Base-by-base conservation (phyloP, 2,888 invertebrate species). In the Macaria notata region DNA sequence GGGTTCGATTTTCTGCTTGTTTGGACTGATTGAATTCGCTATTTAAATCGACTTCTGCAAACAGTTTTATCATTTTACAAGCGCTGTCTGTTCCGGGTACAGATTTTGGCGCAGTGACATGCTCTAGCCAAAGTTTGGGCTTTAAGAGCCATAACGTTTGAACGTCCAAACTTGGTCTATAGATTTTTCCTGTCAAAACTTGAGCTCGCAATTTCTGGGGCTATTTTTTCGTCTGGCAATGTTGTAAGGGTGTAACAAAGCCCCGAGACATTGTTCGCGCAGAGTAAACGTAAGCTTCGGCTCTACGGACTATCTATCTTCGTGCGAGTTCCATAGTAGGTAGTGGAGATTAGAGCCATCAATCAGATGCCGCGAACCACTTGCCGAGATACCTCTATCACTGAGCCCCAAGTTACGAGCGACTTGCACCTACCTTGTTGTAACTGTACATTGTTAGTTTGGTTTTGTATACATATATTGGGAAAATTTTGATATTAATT, bases 1-100 rank as follows among this genome's bases (percentile, higher is more conserved):
- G 82, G 84, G 86, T 88, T 89, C 90, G 89, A 89, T 89, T 89
- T 88, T 88, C 86, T 83, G 86, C 86, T 86, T 88, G 83, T 86
- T 87, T 83, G 87, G 76, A 81, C 83, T 88, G 86, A 88, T 90
- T 87, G 86, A 84, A 84, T 86, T 83, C 78, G 73, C 78, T 78
- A 74, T 82, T 82, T 75, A 85, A 83, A 81, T 82, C 82, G 76
- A 83, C 81, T 81, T 76, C 76, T 72, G 61, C 63, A 61, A 67
- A 78, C 78, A 71, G 72, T 74, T 70, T 69, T 69, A 62, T 69
- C 62, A 70, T 71, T 67, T 73, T 64, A 69, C 61, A 64, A 58
- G 30, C 33, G 60, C 65, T 57, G 62, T 66, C 52, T 63, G 64
- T 66, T 62, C 57, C 57, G 47, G 52, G 51, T 29, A 45, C 50